Evolutionary conservation across 2,888 invertebrate species (phyloP), one percentile per base, ranked within the genome.

Genomic region (Griposia aprilina): DNA sequence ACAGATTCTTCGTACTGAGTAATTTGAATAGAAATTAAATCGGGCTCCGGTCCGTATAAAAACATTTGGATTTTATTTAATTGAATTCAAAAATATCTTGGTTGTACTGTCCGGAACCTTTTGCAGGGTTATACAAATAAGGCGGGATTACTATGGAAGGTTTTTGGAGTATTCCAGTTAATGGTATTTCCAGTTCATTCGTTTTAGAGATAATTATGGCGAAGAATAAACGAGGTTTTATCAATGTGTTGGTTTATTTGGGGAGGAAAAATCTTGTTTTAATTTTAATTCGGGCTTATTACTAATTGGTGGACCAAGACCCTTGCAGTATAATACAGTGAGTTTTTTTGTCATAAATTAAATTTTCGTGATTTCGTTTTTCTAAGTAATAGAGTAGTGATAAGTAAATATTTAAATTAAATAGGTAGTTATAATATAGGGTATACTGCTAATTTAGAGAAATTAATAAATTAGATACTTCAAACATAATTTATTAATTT

Each of bases 21-120:
- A 71, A 86, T 86, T 81, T 65, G 57, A 78, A 84, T 82, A 76
- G 63, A 82, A 87, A 84, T 82, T 13, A 80, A 82, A 80, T 62
- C 57, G 13, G 52, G 20, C 8, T 74, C 48, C 48, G 57, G 48
- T 74, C 13, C 17, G 45, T 69, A 52, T 68, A 50, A 63, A 78
- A 80, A 74, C 41, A 77, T 81, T 87, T 72, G 74, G 75, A 52
- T 55, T 85, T 77, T 26, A 79, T 80, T 77, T 71, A 69, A 85
- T 87, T 81, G 4, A 62, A 80, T 81, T 76, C 4, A 60, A 67
- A 72, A 80, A 75, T 55, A 15, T 63, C 23, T 23, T 48, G 74
- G 52, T 30, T 62, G 63, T 55, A 55, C 17, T 36, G 74, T 45
- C 17, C 30, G 10, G 13, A 20, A 5, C 41, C 48, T 65, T 78